Percentiles rank a stretch among this genome's conserved stretches.
Conservation (phyloP, 2,888 invertebrate species). For the Lasioglossum calceatum region DNA sequence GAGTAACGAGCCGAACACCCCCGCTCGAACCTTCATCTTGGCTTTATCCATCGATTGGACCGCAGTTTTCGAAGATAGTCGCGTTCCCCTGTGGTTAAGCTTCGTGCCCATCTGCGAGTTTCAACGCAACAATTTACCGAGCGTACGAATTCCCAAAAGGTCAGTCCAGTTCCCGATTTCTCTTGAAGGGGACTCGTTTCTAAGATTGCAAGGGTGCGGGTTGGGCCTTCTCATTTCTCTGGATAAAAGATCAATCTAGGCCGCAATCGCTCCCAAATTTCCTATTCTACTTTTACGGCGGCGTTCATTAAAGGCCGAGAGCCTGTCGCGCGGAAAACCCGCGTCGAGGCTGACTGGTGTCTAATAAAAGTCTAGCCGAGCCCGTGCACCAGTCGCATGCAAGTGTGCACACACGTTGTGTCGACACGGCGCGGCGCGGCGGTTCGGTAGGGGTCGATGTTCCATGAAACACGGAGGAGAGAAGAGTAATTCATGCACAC, state of each 20-base stretch:
- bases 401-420: background rate
- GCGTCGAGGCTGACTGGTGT: background rate
- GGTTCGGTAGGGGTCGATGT: constrained; percentile 32
- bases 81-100: background rate
- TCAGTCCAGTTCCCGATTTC: too few relatives aligned
- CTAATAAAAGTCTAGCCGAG: constrained; percentile 4
- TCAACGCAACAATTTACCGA: too few relatives aligned
- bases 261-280: too few relatives aligned
- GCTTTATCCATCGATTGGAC: background rate
- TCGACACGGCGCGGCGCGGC: background rate
- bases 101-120: too few relatives aligned
- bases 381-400: background rate
- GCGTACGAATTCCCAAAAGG: too few relatives aligned
- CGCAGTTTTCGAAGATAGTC: background rate
- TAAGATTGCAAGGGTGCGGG: too few relatives aligned
- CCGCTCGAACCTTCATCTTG: background rate
- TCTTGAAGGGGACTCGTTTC: too few relatives aligned
- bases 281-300: background rate
- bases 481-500: constrained; percentile 60
- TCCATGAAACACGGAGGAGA: constrained; percentile 48
- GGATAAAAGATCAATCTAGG: too few relatives aligned
- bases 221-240: too few relatives aligned
- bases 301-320: background rate
- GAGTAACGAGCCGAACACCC: background rate
- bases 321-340: background rate